Evolutionary conservation across 1,140 invertebrate genomes (phyloP).

Genomic region (Tetranychus cinnabarinus): DNA sequence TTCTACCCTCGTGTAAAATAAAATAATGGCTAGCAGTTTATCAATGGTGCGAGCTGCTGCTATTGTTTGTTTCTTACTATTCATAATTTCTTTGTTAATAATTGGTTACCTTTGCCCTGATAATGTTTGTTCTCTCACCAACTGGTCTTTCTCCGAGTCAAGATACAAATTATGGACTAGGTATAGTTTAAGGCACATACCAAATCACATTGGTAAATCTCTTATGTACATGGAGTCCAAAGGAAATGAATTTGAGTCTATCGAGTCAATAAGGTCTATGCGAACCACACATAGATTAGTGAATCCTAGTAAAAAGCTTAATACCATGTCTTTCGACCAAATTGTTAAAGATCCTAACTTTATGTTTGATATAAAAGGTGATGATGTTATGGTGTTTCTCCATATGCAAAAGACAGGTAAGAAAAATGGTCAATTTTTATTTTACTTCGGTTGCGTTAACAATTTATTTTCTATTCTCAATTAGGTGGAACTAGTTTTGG

Average conservation of each 20-base stretch:
- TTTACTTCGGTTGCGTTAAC: background rate
- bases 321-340: conserved; percentile 13
- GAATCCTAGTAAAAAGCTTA: background rate
- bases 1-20: too few species aligned
- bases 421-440: background rate
- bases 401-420: conserved; percentile 85
- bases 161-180: background rate
- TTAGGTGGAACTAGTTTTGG: conserved; percentile 64
- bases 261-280: background rate
- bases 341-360: conserved; percentile 10
- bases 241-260: background rate
- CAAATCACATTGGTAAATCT: background rate
- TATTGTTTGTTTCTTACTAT: background rate
- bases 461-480: background rate
- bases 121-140: background rate
- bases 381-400: conserved; percentile 91
- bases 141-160: background rate
- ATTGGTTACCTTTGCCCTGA: background rate
- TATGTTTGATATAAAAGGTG: conserved; percentile 36
- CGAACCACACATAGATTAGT: background rate
- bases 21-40: too few species aligned
- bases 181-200: background rate
- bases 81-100: background rate
- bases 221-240: background rate
- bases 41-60: background rate